phyloP scores from a whole-genome alignment of 2,888 invertebrate genomes.

The Polydrusus tereticollis region DNA sequence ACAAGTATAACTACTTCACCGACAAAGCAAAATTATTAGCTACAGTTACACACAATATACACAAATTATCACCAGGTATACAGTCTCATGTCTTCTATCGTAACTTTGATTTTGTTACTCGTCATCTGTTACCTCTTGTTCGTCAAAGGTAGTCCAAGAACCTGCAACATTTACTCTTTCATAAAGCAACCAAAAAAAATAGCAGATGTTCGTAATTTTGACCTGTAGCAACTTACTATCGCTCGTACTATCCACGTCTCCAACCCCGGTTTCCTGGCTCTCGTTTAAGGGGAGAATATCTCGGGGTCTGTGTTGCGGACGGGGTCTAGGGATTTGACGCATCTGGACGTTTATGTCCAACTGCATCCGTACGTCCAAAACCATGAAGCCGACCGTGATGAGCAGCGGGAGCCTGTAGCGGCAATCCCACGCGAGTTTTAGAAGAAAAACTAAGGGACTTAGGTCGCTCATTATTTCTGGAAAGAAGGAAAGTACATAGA shows the following conservation, averaged over 20 bases:
- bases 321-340: constrained; percentile 55
- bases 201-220: background rate
- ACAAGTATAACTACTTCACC: background rate
- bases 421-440: constrained; percentile 80
- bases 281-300: constrained; percentile 31
- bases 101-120: background rate
- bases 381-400: constrained; percentile 76
- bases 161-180: constrained; percentile 48
- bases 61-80: constrained; percentile 13
- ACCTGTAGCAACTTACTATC: constrained; percentile 50
- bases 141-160: constrained; percentile 55
- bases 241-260: constrained; percentile 40
- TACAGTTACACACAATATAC: background rate
- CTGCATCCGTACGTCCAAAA: constrained; percentile 77
- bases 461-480: constrained; percentile 25
- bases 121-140: constrained; percentile 52
- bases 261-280: constrained; percentile 5
- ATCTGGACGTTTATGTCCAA: constrained; percentile 76
- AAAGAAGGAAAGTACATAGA: background rate
- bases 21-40: background rate
- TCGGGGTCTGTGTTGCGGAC: constrained; percentile 31
- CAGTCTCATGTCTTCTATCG: constrained; percentile 2
- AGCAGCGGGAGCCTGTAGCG: constrained; percentile 77
- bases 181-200: background rate
- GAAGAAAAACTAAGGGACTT: constrained; percentile 73